Percentiles rank a stretch among this genome's conserved stretches.
phyloP scores from a whole-genome alignment of 1,140 invertebrate genomes.

The Eufriesea mexicana region DNA sequence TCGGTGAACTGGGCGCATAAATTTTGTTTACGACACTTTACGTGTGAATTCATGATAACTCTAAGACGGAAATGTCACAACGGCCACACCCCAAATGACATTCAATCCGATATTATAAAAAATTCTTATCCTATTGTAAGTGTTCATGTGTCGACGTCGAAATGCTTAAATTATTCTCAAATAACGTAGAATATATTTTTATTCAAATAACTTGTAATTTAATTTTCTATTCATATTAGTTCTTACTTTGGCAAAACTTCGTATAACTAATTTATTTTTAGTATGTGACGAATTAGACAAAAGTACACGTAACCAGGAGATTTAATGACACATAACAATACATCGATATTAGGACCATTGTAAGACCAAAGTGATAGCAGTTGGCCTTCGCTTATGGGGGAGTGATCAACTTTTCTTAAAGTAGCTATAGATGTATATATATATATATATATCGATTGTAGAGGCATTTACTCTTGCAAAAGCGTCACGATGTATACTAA shows the following conservation, averaged over 20 bases:
- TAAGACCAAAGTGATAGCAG: slow-evolving; percentile 63
- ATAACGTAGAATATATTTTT: background rate
- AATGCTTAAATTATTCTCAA: background rate
- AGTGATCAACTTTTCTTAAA: slow-evolving; percentile 60
- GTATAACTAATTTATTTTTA: background rate
- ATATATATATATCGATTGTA: slow-evolving; percentile 23
- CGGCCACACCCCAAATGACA: slow-evolving; percentile 20
- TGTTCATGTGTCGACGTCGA: background rate
- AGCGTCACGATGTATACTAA: slow-evolving; percentile 23
- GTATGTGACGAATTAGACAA: background rate
- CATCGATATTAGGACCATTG: slow-evolving; percentile 45
- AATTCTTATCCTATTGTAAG: background rate
- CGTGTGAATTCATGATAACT: background rate
- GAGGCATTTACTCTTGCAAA: slow-evolving; percentile 50
- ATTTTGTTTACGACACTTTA: slow-evolving; percentile 7
- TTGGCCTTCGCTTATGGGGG: slow-evolving; percentile 61
- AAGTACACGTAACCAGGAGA: background rate
- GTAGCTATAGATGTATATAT: background rate
- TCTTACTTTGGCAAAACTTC: background rate
- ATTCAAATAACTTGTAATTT: background rate
- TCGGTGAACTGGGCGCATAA: background rate
- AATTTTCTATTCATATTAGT: background rate
- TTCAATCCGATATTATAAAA: background rate
- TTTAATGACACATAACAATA: slow-evolving; percentile 26
- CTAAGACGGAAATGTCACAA: slow-evolving; percentile 20